These are phyloP conservation scores for Fregetta grallaria DNA, from an alignment of 2,113 vertebrate species.

Conservation along the genomic window DNA sequence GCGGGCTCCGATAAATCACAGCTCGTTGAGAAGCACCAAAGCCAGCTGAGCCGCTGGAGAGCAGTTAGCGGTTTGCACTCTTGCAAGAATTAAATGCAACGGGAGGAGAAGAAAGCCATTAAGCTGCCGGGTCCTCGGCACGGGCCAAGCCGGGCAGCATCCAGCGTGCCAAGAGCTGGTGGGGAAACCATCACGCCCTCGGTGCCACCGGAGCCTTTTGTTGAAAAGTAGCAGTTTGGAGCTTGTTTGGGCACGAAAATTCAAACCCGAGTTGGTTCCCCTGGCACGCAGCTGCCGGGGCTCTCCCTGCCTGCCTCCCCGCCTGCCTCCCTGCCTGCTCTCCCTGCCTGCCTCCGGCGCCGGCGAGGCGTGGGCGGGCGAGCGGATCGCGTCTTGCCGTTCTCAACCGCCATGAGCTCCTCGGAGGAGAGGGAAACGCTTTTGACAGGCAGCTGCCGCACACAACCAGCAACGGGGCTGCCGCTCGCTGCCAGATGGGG, in stretches of 20 bases:
- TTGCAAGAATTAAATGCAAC: neutral
- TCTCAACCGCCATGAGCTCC: constrained; percentile 40
- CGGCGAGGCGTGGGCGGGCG: neutral
- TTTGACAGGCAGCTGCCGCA: neutral
- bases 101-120: neutral
- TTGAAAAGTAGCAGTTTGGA: neutral
- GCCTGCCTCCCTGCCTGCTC: neutral
- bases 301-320: neutral
- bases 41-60: neutral
- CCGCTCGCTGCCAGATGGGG: neutral
- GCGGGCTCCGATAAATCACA: neutral
- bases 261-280: neutral
- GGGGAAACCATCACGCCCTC: neutral
- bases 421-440: neutral
- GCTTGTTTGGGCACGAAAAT: neutral
- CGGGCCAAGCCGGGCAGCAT: neutral
- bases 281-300: neutral
- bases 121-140: neutral
- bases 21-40: neutral
- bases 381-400: neutral
- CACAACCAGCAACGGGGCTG: neutral
- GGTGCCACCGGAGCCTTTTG: neutral
- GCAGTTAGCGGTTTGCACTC: neutral
- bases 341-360: neutral
- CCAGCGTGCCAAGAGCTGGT: neutral